Conservation (phyloP, 2,888 invertebrate species). For the Drosophila falleni region DNA sequence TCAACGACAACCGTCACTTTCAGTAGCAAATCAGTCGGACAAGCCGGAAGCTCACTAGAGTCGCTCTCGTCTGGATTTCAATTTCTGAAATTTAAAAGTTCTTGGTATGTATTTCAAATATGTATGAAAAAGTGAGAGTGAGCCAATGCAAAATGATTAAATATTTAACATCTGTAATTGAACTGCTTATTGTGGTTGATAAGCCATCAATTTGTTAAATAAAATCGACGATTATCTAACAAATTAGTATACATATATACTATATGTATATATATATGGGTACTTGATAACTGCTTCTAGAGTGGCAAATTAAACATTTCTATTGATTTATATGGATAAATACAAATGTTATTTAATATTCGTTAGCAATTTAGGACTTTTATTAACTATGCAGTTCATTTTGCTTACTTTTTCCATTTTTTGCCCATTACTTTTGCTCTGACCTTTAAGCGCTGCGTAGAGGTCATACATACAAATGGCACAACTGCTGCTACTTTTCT, state of each 20-base stretch:
- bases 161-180: constrained; percentile 16
- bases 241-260: constrained; percentile 23
- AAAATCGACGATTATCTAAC: constrained; percentile 64
- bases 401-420: constrained; percentile 34
- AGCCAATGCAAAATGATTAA: constrained; percentile 20
- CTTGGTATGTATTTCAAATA: constrained; percentile 63
- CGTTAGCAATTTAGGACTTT: constrained; percentile 6
- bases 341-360: background rate
- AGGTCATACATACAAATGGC: constrained; percentile 71
- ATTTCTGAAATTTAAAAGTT: constrained; percentile 64
- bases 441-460: constrained; percentile 78
- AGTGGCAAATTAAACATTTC: constrained; percentile 17
- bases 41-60: constrained; percentile 61
- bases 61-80: constrained; percentile 64
- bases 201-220: background rate
- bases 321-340: constrained; percentile 10
- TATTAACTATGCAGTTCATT: constrained; percentile 9
- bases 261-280: constrained; percentile 11
- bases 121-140: constrained; percentile 23
- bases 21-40: constrained; percentile 72
- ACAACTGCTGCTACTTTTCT: constrained; percentile 16
- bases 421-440: constrained; percentile 50
- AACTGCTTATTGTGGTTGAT: constrained; percentile 8
- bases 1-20: constrained; percentile 42
- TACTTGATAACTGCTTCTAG: constrained; percentile 29